Conservation (phyloP, 2,888 invertebrate species). For the Linnaemya vulpina region DNA sequence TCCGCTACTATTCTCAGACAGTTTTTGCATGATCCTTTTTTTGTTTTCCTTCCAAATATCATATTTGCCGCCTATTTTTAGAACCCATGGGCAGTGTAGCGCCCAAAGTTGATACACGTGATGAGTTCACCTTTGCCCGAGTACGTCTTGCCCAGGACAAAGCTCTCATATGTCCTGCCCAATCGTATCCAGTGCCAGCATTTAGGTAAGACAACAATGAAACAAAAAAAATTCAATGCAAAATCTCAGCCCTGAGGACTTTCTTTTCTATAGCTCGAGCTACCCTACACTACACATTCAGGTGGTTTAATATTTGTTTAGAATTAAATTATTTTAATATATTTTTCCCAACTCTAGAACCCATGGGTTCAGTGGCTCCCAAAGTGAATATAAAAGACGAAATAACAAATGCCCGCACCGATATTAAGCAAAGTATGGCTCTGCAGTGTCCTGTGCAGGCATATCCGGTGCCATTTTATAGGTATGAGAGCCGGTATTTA, state of each 20-base stretch:
- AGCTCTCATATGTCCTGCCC: constrained; percentile 89
- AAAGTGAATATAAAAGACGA: constrained; percentile 89
- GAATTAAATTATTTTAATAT: background rate
- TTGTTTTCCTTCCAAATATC: background rate
- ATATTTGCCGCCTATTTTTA: constrained; percentile 70
- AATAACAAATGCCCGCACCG: constrained; percentile 84
- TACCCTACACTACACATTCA: constrained; percentile 59
- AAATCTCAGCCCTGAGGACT: too few relatives aligned
- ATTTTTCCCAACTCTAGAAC: constrained; percentile 78
- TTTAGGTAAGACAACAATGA: constrained; percentile 79
- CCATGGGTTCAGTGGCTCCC: constrained; percentile 84
- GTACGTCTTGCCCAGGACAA: constrained; percentile 77
- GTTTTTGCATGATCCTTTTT: background rate
- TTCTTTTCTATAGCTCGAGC: background rate
- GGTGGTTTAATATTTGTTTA: constrained; percentile 24
- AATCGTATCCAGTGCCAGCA: constrained; percentile 80
- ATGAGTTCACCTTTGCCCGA: constrained; percentile 83
- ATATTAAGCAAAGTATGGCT: constrained; percentile 84
- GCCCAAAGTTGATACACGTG: constrained; percentile 88
- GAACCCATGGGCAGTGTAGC: constrained; percentile 84
- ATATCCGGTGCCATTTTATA: constrained; percentile 75
- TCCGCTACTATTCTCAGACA: background rate
- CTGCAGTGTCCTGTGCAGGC: constrained; percentile 88
- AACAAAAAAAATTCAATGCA: too few relatives aligned
- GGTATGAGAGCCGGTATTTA: constrained; percentile 59